These are phyloP conservation scores for Therioaphis trifolii DNA, from an alignment of 2,888 invertebrate species.

Conservation along the genomic window DNA sequence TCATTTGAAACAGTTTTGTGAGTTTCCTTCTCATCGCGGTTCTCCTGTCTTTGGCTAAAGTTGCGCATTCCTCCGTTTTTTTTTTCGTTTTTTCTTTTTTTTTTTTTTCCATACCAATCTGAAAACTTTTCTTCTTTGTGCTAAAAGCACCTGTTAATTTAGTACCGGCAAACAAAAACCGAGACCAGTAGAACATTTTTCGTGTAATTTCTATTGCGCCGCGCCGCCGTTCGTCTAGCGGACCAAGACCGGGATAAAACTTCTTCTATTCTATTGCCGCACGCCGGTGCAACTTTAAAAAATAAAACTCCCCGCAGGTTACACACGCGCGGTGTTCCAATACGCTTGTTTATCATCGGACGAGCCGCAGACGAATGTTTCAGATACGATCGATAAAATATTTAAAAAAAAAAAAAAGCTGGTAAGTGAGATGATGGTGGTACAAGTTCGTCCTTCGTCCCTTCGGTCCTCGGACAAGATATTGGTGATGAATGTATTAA, in stretches of 20 bases:
- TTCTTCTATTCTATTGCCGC: no score
- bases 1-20: constrained; percentile 3
- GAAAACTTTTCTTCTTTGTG: constrained; percentile 14
- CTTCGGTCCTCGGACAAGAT: no score
- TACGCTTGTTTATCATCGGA: no score
- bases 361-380: no score
- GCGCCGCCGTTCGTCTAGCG: background rate
- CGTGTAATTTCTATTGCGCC: background rate
- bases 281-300: no score
- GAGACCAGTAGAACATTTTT: background rate
- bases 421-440: no score
- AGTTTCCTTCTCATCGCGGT: constrained; percentile 1
- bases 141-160: constrained; percentile 29
- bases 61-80: background rate
- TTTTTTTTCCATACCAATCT: background rate
- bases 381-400: no score
- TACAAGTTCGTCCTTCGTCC: no score
- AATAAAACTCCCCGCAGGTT: no score
- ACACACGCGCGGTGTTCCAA: no score
- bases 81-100: background rate
- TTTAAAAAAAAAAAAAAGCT: no score
- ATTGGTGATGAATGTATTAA: no score
- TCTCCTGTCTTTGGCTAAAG: constrained; percentile 11
- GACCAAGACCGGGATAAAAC: background rate
- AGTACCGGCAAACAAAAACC: background rate